These are phyloP conservation scores for Epizoanthus ramosus DNA, from an alignment of 92 coral and sea anemone genomes.

Conservation along the genomic window DNA sequence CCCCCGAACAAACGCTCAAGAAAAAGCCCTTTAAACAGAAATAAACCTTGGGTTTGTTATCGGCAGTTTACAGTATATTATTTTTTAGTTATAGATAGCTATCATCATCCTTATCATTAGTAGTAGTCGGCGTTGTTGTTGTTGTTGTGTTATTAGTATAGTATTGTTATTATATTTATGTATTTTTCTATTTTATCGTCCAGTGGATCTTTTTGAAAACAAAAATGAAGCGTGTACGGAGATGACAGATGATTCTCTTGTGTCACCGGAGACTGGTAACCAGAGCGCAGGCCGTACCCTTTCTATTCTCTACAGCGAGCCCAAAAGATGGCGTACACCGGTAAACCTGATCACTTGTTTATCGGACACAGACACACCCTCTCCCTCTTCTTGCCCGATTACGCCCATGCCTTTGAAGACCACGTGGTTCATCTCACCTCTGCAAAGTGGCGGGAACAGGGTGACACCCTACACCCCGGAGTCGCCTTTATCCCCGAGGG, in stretches of 20 bases:
- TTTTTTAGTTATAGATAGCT: neutral
- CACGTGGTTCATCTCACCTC: constrained; percentile 67
- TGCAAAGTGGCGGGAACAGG: constrained; percentile 1
- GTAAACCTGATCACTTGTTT: constrained; percentile 46
- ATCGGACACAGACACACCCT: constrained; percentile 73
- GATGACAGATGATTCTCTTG: constrained; percentile 32
- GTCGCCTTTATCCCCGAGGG: constrained; percentile 9
- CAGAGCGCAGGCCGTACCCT: constrained; percentile 6
- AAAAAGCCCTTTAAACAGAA: no score
- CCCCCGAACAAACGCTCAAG: no score
- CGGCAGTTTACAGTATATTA: neutral
- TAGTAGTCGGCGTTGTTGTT: neutral
- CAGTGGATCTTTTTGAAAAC: constrained; percentile 39
- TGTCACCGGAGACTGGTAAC: constrained; percentile 30
- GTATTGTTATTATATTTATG: neutral
- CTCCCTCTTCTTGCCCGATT: constrained; percentile 62
- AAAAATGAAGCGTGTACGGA: neutral
- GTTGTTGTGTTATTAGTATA: neutral
- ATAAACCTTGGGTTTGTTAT: no score
- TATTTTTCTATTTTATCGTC: neutral
- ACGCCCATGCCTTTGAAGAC: constrained; percentile 72
- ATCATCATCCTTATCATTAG: neutral
- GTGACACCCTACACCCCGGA: constrained; percentile 40
- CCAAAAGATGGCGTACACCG: constrained; percentile 50
- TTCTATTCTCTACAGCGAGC: constrained; percentile 21